Evolutionary conservation across 2,888 invertebrate species (phyloP).

Genomic region (Drosophila cognata): DNA sequence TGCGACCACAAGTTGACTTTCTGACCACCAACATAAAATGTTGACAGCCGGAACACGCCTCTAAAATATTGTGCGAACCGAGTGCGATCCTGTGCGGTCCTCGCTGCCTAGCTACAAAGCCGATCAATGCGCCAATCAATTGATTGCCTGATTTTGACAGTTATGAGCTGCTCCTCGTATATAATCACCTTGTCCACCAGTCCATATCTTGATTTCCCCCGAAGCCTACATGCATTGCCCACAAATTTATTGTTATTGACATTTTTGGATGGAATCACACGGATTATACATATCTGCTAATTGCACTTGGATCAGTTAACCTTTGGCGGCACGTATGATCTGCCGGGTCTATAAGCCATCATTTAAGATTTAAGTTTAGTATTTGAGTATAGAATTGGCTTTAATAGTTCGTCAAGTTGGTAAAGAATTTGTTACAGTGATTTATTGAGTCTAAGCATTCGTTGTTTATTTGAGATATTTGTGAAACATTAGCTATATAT

Average conservation of each 20-base stretch:
- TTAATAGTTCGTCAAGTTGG: background rate
- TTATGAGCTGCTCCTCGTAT: conserved; percentile 67
- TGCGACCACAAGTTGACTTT: conserved; percentile 71
- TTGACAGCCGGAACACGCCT: conserved; percentile 85
- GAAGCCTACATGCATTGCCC: conserved; percentile 44
- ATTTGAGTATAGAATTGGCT: background rate
- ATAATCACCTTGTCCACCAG: conserved; percentile 46
- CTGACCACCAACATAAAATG: conserved; percentile 85
- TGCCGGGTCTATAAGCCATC: conserved; percentile 29
- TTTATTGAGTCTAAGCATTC: background rate
- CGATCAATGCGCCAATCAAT: conserved; percentile 67
- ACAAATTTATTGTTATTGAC: conserved; percentile 79
- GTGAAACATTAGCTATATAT: background rate
- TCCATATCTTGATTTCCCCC: conserved; percentile 61
- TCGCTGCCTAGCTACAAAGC: conserved; percentile 8
- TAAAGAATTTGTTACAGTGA: background rate
- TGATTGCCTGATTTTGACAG: conserved; percentile 71
- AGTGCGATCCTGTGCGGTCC: conserved; percentile 71
- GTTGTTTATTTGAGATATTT: background rate
- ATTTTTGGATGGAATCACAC: conserved; percentile 75
- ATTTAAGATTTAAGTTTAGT: background rate
- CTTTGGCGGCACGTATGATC: conserved; percentile 56
- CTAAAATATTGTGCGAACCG: conserved; percentile 80
- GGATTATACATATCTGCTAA: conserved; percentile 74
- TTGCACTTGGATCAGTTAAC: conserved; percentile 43